Conservation (phyloP, 1,140 invertebrate species). For the Diachasma alloeum region DNA sequence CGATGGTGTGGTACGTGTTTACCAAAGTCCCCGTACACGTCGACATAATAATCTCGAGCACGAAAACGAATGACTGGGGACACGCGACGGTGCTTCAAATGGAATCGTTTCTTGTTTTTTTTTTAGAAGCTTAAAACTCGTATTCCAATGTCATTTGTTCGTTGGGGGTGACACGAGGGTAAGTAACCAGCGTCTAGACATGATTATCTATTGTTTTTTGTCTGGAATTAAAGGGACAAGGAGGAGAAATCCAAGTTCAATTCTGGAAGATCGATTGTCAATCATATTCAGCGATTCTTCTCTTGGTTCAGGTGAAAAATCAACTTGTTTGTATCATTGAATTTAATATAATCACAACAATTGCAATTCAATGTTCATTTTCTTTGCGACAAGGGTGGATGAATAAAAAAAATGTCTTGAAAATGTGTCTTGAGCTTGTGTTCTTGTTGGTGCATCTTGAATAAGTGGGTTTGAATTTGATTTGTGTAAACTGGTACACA, state of each 20-base stretch:
- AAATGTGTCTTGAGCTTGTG: too few relatives aligned
- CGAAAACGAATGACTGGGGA: conserved; percentile 22
- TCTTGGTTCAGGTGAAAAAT: too few relatives aligned
- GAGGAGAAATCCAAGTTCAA: not conserved
- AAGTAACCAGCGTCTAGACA: not conserved
- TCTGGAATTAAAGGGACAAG: not conserved
- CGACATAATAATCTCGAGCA: conserved; percentile 20
- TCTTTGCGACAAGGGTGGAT: too few relatives aligned
- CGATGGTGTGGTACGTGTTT: conserved; percentile 10
- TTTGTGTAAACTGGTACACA: too few relatives aligned
- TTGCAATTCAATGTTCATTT: too few relatives aligned
- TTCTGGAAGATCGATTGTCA: not conserved
- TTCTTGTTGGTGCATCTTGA: too few relatives aligned
- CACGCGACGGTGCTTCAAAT: conserved; percentile 28
- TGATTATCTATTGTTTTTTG: not conserved
- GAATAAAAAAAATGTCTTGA: too few relatives aligned
- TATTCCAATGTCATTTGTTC: conserved; percentile 8
- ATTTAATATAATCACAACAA: too few relatives aligned
- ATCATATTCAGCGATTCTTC: too few relatives aligned
- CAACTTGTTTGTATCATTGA: too few relatives aligned
- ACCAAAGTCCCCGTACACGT: not conserved
- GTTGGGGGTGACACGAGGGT: not conserved
- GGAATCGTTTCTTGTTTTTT: conserved; percentile 17
- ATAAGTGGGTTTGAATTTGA: too few relatives aligned
- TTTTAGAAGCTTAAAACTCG: not conserved